Conservation (phyloP, 64 coral and sea anemone genomes). For the Actinia tenebrosa region DNA sequence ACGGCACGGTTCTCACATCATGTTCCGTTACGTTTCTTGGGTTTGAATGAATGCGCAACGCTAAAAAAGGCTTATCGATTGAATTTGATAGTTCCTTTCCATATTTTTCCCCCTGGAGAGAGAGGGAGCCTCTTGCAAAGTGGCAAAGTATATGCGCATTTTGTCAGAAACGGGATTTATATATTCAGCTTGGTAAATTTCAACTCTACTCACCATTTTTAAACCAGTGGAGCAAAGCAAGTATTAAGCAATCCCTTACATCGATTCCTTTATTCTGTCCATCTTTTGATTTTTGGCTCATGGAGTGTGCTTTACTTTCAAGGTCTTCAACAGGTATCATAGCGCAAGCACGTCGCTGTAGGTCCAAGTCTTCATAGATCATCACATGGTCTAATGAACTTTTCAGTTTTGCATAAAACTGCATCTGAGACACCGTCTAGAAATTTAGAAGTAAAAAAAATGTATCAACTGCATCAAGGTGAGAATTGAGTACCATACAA, state of each 20-base stretch:
- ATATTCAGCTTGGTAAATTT: background rate
- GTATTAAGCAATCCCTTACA: constrained; percentile 65
- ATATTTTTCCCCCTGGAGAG: too few species aligned
- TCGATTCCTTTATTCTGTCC: constrained; percentile 42
- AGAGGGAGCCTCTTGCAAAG: too few species aligned
- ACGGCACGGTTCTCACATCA: too few species aligned
- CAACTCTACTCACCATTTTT: constrained; percentile 50
- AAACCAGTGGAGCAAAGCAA: constrained; percentile 72
- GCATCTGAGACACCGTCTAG: constrained; percentile 15
- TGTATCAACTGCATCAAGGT: too few species aligned
- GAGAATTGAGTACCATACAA: too few species aligned
- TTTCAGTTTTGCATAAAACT: constrained; percentile 63
- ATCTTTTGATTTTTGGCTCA: constrained; percentile 56
- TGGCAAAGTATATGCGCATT: too few species aligned
- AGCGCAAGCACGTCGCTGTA: constrained; percentile 50
- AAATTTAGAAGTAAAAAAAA: background rate
- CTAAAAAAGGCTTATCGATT: too few species aligned
- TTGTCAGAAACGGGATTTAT: background rate
- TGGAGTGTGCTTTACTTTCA: constrained; percentile 49
- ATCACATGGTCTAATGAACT: constrained; percentile 73
- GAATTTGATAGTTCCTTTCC: too few species aligned
- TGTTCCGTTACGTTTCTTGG: too few species aligned
- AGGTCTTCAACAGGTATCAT: constrained; percentile 60
- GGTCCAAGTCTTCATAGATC: constrained; percentile 70
- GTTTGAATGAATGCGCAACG: too few species aligned